Base-by-base conservation (phyloP, 2,797 vertebrate species). In the Cichlasoma orientale region DNA sequence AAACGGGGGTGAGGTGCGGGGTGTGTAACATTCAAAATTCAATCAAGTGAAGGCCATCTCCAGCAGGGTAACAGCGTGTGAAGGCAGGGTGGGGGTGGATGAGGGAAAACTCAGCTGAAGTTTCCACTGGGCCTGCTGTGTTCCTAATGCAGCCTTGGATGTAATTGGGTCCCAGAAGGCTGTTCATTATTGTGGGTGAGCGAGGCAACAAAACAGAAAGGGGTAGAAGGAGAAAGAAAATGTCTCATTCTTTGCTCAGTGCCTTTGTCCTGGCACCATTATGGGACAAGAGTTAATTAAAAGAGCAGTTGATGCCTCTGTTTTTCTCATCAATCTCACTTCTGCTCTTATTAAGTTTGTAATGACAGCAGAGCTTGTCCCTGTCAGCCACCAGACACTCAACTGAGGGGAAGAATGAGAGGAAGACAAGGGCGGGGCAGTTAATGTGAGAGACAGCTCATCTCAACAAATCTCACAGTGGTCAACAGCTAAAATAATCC, bases 91-190 rank as follows among this genome's bases (percentile, higher is more conserved):
- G 72, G 50, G 73, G 29, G 70, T 36, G 36, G 86, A 66, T 72
- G 89, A 81, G 88, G 86, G 86, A 84, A 83, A 89, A 92, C 90
- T 92, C 92, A 88, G 90, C 91, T 93, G 92, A 92, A 91, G 94
- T 95, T 94, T 95, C 90, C 92, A 94, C 85, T 88, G 89, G 94
- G 88, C 91, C 93, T 79, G 90, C 92, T 94, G 92, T 74, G 90
- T 93, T 92, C 92, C 92, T 94, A 94, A 94, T 94, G 92, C 93
- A 95, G 94, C 93, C 94, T 94, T 94, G 93, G 93, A 92, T 94
- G 94, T 96, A 96, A 96, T 96, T 95, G 94, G 94, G 90, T 96
- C 95, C 95, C 95, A 95, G 92, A 95, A 94, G 95, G 93, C 94
- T 92, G 92, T 96, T 96, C 95, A 95, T 95, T 96, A 95, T 93